Base-by-base conservation (phyloP, 1,140 invertebrate genomes). In the Drosophila pallidifrons region DNA sequence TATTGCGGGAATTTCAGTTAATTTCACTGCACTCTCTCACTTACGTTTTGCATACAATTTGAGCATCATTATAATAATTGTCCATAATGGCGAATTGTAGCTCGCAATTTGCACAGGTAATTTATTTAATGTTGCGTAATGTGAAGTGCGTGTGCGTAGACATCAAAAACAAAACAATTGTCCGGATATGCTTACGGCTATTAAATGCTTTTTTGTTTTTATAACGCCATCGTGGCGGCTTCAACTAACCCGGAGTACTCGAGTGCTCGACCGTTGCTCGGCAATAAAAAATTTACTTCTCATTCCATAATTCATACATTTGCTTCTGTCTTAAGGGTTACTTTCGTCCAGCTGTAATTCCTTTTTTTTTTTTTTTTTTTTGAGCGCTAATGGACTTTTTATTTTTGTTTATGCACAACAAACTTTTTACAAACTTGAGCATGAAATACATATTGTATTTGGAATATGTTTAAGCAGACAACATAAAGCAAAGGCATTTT, bases 51-150 rank as follows among this genome's bases (percentile, higher is more conserved):
- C 35, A 72, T 54, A 70, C 81, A 87, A 82, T 79, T 87, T 70
- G 75, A 82, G 54, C 75, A 70, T 61, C 57, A 86, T 87, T 86
- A 87, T 79, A 82, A 86, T 87, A 86, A 86, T 86, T 86, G 71
- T 65, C 60, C 67, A 59, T 65, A 65, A 85, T 82, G 61, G 65
- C 13, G 52, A 45, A 25, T 49, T 52, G 41, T 30, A 51, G 41
- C 43, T 58, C 79, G 82, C 67, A 82, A 85, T 79, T 85, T 82
- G 59, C 63, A 2, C 66, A 38, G 83, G 79, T 87, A 86, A 87
- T 86, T 87, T 81, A 66, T 66, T 54, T 82, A 81, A 83, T 87
- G 76, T 63, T 43, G 28, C 13, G 46, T 68, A 45, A 63, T 55
- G 46, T 41, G 16, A 11, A 57, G 43, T 61, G 78, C 49, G 47